Base-by-base conservation (phyloP, 2,113 vertebrate species). In the Eclectus roratus region DNA sequence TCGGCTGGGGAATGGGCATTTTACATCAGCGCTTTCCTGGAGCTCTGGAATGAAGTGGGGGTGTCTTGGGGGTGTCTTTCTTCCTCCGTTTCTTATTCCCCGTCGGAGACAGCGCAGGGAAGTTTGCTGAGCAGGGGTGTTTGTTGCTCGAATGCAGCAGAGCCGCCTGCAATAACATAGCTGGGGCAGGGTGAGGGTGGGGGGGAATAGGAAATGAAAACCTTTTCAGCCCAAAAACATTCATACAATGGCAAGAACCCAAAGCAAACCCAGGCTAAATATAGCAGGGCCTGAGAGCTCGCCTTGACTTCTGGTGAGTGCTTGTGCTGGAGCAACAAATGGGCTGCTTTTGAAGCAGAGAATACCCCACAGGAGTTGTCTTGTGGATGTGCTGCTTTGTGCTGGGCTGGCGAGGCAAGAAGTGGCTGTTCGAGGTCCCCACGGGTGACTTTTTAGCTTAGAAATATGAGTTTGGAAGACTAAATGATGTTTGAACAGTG, bases 211-310 rank as follows among this genome's bases (percentile, higher is more conserved):
- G 80, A 91, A 96, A 93, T 71, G 25, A 86, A 83, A 96, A 86
- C 72, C 39, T 96, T 84, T 83, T 70, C 60, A 71, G 88, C 66
- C 69, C 71, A 33, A 91, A 94, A 88, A 84, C 83, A 41, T 55
- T 39, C 60, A 4, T 33, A 47, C 18, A 55, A 4, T 85, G 90
- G 92, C 95, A 86, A 80, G 78, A 93, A 83, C 2, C 41, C 88
- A 94, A 96, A 95, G 72, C 66, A 96, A 95, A 93, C 83, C 64
- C 24, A 88, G 68, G 77, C 80, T 92, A 93, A 96, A 93, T 95
- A 94, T 94, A 94, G 89, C 11, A 2, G 33, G 43, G 77, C 92
- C 80, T 0, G 0, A 68, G 83, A 94, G 91, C 66, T 84, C 5
- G 4, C 65, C 91, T 71, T 29, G 77, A 68, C 69, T 93, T 29